phyloP scores from a whole-genome alignment of 2,113 vertebrate species.

The Pitta sordida region DNA sequence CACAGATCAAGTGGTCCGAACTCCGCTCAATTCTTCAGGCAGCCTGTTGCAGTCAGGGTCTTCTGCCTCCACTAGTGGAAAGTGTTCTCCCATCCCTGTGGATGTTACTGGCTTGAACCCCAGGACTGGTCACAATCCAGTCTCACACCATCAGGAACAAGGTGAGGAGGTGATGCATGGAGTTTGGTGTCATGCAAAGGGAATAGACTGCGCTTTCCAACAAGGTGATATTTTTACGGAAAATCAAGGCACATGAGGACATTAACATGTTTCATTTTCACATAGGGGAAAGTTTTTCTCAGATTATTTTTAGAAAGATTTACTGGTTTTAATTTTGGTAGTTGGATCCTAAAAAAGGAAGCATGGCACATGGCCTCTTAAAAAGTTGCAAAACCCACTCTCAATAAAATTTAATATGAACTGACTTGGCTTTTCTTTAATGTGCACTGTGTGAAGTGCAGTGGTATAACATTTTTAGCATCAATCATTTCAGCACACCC shows the following conservation, averaged over 20 bases:
- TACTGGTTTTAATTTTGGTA: constrained; percentile 62
- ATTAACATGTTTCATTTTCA: constrained; percentile 31
- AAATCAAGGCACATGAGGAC: constrained; percentile 37
- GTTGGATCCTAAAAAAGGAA: constrained; percentile 52
- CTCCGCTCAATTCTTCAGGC: neutral
- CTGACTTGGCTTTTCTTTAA: constrained; percentile 52
- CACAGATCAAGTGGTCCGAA: neutral
- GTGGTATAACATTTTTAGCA: constrained; percentile 20
- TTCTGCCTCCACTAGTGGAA: neutral
- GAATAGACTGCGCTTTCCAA: neutral
- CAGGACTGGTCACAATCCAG: neutral
- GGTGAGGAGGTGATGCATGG: neutral
- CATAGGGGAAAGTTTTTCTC: constrained; percentile 38
- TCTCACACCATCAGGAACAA: neutral
- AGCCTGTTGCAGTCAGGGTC: neutral
- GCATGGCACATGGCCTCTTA: constrained; percentile 49
- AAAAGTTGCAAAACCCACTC: constrained; percentile 59
- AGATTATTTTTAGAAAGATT: constrained; percentile 62
- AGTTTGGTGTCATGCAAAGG: neutral
- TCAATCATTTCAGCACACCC: constrained; percentile 27
- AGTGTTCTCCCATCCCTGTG: neutral
- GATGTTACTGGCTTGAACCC: neutral
- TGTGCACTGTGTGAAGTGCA: constrained; percentile 24
- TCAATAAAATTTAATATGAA: constrained; percentile 56
- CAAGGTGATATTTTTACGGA: neutral